Conservation (phyloP, 2,797 vertebrate species). For the Protonibea diacanthus region DNA sequence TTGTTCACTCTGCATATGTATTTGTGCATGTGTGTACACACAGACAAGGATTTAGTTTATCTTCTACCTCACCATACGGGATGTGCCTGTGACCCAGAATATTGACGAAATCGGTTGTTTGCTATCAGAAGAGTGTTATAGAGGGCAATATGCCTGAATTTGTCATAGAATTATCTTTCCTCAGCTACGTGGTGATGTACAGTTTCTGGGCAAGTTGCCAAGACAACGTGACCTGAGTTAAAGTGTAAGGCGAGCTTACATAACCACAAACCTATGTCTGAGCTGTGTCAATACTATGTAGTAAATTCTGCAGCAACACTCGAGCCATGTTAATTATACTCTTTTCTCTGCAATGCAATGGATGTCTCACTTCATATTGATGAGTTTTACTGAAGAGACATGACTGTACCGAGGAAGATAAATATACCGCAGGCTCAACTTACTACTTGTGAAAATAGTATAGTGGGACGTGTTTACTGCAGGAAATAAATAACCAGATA, state of each 20-base stretch:
- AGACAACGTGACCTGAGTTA: conserved; percentile 54
- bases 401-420: not conserved
- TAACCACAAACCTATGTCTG: conserved; percentile 59
- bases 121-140: conserved; percentile 51
- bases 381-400: conserved; percentile 10
- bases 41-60: conserved; percentile 6
- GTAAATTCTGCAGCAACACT: conserved; percentile 19
- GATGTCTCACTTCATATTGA: conserved; percentile 5
- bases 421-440: not conserved
- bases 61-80: not conserved
- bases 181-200: conserved; percentile 37
- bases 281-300: conserved; percentile 54
- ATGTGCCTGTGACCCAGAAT: conserved; percentile 6
- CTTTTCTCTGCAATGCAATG: conserved; percentile 7
- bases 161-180: conserved; percentile 60
- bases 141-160: conserved; percentile 62
- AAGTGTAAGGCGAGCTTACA: conserved; percentile 58
- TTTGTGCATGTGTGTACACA: conserved; percentile 33
- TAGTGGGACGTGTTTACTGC: not conserved
- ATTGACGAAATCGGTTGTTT: conserved; percentile 44
- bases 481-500: not conserved
- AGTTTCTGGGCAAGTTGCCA: conserved; percentile 72
- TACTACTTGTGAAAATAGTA: not conserved
- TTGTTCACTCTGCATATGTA: conserved; percentile 45
- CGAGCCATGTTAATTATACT: conserved; percentile 20